phyloP scores from a whole-genome alignment of 2,888 invertebrate species.

The Petrophora chlorosata region DNA sequence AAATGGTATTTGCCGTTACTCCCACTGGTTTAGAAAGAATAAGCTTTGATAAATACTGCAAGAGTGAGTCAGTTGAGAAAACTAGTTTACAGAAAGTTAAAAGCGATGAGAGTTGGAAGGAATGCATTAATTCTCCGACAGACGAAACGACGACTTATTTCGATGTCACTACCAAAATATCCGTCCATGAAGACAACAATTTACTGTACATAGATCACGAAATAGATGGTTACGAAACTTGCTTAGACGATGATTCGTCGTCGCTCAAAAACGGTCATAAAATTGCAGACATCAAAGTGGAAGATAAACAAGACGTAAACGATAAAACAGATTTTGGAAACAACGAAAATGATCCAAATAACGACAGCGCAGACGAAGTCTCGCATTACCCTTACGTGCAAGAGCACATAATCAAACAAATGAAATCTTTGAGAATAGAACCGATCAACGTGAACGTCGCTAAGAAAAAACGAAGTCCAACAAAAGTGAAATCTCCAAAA shows the following conservation, averaged over 20 bases:
- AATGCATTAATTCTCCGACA: conserved; percentile 66
- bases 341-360: conserved; percentile 67
- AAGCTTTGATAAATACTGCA: conserved; percentile 81
- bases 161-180: conserved; percentile 60
- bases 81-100: conserved; percentile 59
- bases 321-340: conserved; percentile 64
- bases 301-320: conserved; percentile 73
- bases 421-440: conserved; percentile 76
- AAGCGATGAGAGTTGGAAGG: conserved; percentile 76
- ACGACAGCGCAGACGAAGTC: conserved; percentile 55
- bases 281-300: conserved; percentile 70
- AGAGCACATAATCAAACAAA: conserved; percentile 79
- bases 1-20: conserved; percentile 82
- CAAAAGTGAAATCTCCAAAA: conserved; percentile 41
- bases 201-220: conserved; percentile 78
- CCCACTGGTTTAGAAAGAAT: conserved; percentile 79
- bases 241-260: conserved; percentile 84
- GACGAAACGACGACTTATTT: conserved; percentile 59
- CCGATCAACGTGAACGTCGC: conserved; percentile 70
- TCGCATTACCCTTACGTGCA: conserved; percentile 70
- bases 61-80: conserved; percentile 52
- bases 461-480: conserved; percentile 65
- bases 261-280: conserved; percentile 71
- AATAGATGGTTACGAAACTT: conserved; percentile 85
- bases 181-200: conserved; percentile 66